Base-by-base conservation (phyloP, 2,797 vertebrate genomes). In the Pelochelys cantorii region DNA sequence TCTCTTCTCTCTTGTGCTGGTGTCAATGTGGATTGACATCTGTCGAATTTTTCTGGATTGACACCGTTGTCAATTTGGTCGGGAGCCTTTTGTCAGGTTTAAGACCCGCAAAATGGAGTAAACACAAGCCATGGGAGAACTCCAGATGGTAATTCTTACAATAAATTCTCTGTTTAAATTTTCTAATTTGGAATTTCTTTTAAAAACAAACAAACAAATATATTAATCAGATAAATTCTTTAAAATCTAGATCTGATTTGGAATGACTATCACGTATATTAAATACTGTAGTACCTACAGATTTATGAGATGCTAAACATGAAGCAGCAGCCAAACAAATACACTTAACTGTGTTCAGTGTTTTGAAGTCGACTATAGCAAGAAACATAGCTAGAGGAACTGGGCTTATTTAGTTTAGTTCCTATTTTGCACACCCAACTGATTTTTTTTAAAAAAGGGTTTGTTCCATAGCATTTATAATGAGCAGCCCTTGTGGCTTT, bases 381-480 rank as follows among this genome's bases (percentile, higher is more conserved):
- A 77, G 23, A 68, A 54, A 42, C 90, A 0, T 87, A 56, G 10
- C 55, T 85, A 81, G 79, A 93, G 94, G 94, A 95, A 97, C 88
- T 52, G 42, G 81, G 6, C 90, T 86, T 84, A 23, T 75, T 65
- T 81, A 87, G 74, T 83, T 91, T 87, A 80, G 79, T 96, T 97
- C 96, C 60, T 17, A 57, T 93, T 95, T 83, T 90, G 56, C 29
- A 81, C 90, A 83, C 81, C 62, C 56, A 5, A 18, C 34, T 42
- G n/a, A 7, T 3, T 5, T 62, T 89, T 34, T 96, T 92, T 94
- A 84, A 93, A 84, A 93, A 89, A 95, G 90, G 71, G 74, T 94
- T 95, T 31, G 93, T 96, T 94, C 95, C 81, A 83, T 95, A 22
- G 91, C 87, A 93, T 95, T 95, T 95, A 80, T 90, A 14, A 8